Evolutionary conservation across 2,797 vertebrate species (phyloP).

Genomic region (Pangasius mekongensis): DNA sequence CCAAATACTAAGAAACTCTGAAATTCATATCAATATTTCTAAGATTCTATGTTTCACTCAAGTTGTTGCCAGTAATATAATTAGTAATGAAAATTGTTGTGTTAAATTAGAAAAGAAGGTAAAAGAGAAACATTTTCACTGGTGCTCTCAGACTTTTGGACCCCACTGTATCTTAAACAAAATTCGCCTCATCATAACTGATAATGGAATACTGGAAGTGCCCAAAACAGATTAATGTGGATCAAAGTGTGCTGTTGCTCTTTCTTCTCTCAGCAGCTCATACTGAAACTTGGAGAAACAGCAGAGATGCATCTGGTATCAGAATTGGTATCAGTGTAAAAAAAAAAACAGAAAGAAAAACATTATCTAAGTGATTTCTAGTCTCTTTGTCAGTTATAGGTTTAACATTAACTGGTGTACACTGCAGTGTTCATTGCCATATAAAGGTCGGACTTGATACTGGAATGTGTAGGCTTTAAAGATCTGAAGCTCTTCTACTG

Average conservation of each 20-base stretch:
- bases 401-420: not conserved
- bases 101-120: not conserved
- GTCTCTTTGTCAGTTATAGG: not conserved
- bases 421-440: not conserved
- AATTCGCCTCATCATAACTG: not conserved
- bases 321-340: not conserved
- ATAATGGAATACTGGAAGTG: no score
- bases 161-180: not conserved
- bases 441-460: not conserved
- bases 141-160: not conserved
- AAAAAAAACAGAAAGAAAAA: not conserved
- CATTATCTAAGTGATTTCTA: not conserved
- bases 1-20: not conserved
- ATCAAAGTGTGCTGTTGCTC: not conserved
- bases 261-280: not conserved
- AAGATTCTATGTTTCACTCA: not conserved
- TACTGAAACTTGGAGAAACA: not conserved
- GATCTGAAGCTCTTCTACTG: conserved; percentile 23
- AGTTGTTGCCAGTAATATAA: not conserved
- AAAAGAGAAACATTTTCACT: not conserved
- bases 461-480: conserved; percentile 6
- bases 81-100: not conserved
- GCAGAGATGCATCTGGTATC: not conserved
- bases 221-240: not conserved
- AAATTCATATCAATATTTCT: not conserved